phyloP scores from a whole-genome alignment of 1,140 invertebrate species.

The Coenobita brevimanus region DNA sequence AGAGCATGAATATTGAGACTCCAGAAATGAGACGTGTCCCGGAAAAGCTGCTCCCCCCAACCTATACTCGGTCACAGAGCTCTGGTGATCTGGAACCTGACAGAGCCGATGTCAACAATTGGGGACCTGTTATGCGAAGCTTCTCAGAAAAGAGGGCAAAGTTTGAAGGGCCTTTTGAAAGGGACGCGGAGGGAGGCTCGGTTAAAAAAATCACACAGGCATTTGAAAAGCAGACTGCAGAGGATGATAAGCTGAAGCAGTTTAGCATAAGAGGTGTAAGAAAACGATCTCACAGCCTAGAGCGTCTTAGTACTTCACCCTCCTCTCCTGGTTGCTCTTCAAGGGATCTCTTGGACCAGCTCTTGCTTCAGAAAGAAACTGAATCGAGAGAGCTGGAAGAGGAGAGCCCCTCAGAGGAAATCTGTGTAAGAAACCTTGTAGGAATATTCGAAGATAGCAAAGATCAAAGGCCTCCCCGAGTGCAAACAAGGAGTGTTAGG shows the following conservation, averaged over 20 bases:
- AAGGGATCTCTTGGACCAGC: constrained; percentile 44
- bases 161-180: constrained; percentile 51
- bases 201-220: constrained; percentile 71
- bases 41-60: constrained; percentile 25
- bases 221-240: constrained; percentile 69
- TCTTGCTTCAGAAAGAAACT: constrained; percentile 45
- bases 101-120: constrained; percentile 37
- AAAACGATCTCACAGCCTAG: constrained; percentile 66
- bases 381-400: constrained; percentile 27
- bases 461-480: constrained; percentile 18
- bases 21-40: constrained; percentile 1
- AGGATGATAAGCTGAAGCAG: constrained; percentile 42
- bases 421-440: constrained; percentile 67
- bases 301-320: constrained; percentile 67
- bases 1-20: constrained; percentile 67
- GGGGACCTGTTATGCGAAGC: constrained; percentile 49
- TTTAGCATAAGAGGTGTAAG: constrained; percentile 53
- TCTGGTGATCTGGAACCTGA: constrained; percentile 23
- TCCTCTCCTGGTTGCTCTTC: constrained; percentile 46
- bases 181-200: constrained; percentile 67
- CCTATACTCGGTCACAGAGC: constrained; percentile 45
- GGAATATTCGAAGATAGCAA: constrained; percentile 62
- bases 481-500: constrained; percentile 55
- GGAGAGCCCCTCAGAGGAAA: constrained; percentile 58
- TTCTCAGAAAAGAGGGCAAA: constrained; percentile 68